A percentile compares a stretch with the other conserved stretches of the same genome.
Conservation (phyloP, 2,888 invertebrate genomes). For the Rhagonycha fulva region DNA sequence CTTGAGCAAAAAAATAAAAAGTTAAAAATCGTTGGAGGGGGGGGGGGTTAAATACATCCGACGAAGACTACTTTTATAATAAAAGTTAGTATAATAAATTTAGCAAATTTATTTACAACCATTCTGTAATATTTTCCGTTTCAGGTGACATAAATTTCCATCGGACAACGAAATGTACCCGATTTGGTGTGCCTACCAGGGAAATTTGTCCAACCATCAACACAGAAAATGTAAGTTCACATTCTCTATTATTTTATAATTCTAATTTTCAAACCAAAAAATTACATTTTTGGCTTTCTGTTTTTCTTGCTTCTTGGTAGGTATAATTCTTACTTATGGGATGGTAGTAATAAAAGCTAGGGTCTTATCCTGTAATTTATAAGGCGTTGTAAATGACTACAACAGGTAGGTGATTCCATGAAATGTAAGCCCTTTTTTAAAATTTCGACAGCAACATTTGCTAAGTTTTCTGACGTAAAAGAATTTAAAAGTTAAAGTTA, state of each 20-base stretch:
- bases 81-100: not conserved
- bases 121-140: not conserved
- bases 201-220: not conserved
- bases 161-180: not conserved
- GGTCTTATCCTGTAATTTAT: not conserved
- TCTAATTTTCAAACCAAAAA: too few relatives aligned
- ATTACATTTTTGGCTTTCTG: not conserved
- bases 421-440: not conserved
- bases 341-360: not conserved
- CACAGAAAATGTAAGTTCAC: not conserved
- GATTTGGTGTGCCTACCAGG: not conserved
- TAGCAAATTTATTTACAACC: not conserved
- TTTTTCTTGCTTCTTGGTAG: not conserved
- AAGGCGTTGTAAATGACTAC: not conserved
- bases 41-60: not conserved
- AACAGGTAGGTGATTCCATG: not conserved
- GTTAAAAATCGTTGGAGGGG: not conserved
- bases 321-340: not conserved
- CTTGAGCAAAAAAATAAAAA: not conserved
- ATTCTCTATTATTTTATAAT: too few relatives aligned
- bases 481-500: not conserved
- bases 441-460: not conserved
- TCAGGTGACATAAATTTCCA: not conserved
- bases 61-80: not conserved
- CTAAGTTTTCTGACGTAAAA: not conserved